These are phyloP conservation scores for Argyra leucocephala DNA, from an alignment of 2,888 invertebrate species.

Conservation along the genomic window DNA sequence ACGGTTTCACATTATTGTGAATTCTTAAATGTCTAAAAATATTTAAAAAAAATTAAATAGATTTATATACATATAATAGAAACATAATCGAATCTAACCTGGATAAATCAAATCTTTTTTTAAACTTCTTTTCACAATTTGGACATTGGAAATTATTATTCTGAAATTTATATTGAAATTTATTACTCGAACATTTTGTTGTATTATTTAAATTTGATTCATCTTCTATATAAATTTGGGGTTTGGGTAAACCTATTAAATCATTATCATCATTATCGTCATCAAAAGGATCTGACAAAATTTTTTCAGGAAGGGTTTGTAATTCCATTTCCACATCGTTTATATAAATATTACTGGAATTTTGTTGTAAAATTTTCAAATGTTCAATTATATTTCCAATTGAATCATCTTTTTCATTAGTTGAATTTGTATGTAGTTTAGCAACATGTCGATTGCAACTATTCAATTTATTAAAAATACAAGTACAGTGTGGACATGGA, in stretches of 20 bases:
- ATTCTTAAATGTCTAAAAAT: slow-evolving; percentile 14
- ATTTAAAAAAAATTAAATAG: background rate
- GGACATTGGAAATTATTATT: slow-evolving; percentile 28
- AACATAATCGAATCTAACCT: slow-evolving; percentile 24
- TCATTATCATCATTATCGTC: background rate
- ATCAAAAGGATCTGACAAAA: background rate
- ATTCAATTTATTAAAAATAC: slow-evolving; percentile 26
- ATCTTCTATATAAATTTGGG: background rate
- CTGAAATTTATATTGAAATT: background rate
- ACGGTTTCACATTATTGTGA: slow-evolving; percentile 31
- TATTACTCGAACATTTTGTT: background rate
- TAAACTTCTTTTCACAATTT: slow-evolving; percentile 31
- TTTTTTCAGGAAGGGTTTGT: background rate
- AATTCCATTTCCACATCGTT: background rate
- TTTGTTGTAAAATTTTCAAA: slow-evolving; percentile 9
- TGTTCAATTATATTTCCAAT: slow-evolving; percentile 14
- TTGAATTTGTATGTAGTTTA: background rate
- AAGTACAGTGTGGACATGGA: slow-evolving; percentile 21
- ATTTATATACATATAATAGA: background rate
- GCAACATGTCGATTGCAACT: slow-evolving; percentile 26
- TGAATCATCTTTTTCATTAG: background rate
- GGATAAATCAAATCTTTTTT: slow-evolving; percentile 29
- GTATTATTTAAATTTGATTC: background rate
- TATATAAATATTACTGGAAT: background rate
- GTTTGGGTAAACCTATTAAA: background rate